Base-by-base conservation (phyloP, 2,888 invertebrate species). In the Caenorhabditis virilis region DNA sequence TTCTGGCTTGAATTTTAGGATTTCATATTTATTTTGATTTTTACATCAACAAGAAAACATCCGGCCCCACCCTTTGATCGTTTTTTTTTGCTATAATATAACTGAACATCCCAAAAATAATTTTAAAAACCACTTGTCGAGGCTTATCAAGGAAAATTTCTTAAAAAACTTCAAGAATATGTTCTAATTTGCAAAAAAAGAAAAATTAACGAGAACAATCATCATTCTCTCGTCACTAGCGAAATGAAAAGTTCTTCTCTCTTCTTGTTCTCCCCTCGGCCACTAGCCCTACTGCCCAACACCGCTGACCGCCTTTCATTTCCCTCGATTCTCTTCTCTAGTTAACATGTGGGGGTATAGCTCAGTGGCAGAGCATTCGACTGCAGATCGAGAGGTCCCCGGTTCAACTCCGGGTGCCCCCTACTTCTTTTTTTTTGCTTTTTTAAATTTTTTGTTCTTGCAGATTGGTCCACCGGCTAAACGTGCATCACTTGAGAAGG, bases 281-380 rank as follows among this genome's bases (percentile, higher is more conserved):
- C 38, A 22, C 23, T n/a, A 23, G 16, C 25, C 4, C 26, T 38
- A 18, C 15, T 9, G 20, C 25, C 20, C 26, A 38, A 39, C 30
- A 30, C 30, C 30, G 30, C 30, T 30, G 30, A 13, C 13, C 30
- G 13, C 13, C 13, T 30, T 13, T 30, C 6, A 6, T 30, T 30
- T 13, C 13, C 30, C 30, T 30, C 13, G 6, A 30, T 48, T 48
- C 36, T 23, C 38, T 15, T 16, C 38, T 7, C 2, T 4, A 6
- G 15, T 33, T 13, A 4, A n/a, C 56, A 42, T 49, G 49, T 22
- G 73, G 73, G 73, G 74, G 74, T 71, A 74, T 78, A 78, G 78
- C 77, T 78, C 77, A 78, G 78, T 74, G 78, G 78, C 69, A 77
- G 77, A 78, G 78, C 78, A 78, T 77, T 78, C 78, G 78, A 78